A percentile compares a stretch with the other conserved stretches of the same genome.
phyloP scores from a whole-genome alignment of 2,888 invertebrate species.

The Magallana nippona region DNA sequence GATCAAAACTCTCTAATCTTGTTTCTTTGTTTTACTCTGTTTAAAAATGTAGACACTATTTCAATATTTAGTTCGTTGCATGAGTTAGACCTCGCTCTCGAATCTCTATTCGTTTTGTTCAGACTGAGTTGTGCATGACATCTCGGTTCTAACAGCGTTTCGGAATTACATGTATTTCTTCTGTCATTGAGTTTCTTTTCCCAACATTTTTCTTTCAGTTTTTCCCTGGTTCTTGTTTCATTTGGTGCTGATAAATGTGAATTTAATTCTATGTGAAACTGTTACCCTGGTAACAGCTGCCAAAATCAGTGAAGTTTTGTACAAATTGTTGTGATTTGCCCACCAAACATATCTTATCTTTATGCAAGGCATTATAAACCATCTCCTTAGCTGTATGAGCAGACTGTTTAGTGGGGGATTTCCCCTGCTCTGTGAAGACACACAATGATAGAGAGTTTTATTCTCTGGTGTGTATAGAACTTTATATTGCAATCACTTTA shows the following conservation, averaged over 20 bases:
- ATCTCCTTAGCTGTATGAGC: neutral
- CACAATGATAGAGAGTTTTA: neutral
- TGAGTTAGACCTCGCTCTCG: neutral
- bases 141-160: neutral
- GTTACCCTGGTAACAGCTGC: conserved; percentile 21
- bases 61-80: neutral
- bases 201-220: neutral
- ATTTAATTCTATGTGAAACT: neutral
- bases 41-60: neutral
- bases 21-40: neutral
- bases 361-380: conserved; percentile 31
- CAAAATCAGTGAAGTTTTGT: neutral
- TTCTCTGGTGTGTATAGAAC: neutral
- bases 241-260: conserved; percentile 29
- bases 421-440: neutral
- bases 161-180: neutral
- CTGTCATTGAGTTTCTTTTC: conserved; percentile 20
- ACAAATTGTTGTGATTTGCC: conserved; percentile 21
- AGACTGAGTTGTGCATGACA: conserved; percentile 7
- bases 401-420: neutral
- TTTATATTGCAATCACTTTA: neutral
- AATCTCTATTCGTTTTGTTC: neutral
- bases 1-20: neutral
- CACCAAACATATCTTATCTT: conserved; percentile 26
- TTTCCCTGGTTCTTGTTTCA: neutral